These are phyloP conservation scores for Panzeria rudis DNA, from an alignment of 2,888 invertebrate genomes.

Conservation along the genomic window DNA sequence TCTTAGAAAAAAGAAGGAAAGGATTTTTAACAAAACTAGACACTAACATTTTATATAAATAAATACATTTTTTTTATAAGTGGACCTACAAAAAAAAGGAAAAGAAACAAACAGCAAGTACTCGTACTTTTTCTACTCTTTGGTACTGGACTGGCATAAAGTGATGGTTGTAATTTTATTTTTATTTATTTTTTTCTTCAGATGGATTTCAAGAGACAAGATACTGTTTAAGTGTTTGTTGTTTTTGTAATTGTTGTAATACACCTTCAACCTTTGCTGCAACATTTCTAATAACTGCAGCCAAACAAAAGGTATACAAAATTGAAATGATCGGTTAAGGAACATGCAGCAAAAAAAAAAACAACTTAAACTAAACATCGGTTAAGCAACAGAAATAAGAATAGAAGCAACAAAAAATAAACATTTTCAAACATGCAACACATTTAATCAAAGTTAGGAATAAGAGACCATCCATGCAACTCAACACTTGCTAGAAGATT, in stretches of 20 bases:
- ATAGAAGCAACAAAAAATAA: slow-evolving; percentile 25
- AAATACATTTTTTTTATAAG: slow-evolving; percentile 51
- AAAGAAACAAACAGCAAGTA: slow-evolving; percentile 30
- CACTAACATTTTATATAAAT: slow-evolving; percentile 49
- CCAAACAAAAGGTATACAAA: background rate
- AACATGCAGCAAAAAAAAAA: slow-evolving; percentile 47
- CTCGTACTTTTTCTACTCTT: slow-evolving; percentile 4
- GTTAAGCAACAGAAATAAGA: slow-evolving; percentile 1
- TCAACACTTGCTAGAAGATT: slow-evolving; percentile 62
- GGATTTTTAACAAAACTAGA: slow-evolving; percentile 52
- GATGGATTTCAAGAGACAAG: slow-evolving; percentile 67
- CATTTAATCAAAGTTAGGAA: slow-evolving; percentile 50
- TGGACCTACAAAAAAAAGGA: slow-evolving; percentile 20
- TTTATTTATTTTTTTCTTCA: background rate
- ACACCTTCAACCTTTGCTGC: slow-evolving; percentile 74
- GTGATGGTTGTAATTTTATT: slow-evolving; percentile 27
- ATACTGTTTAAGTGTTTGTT: slow-evolving; percentile 61
- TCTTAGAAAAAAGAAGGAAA: slow-evolving; percentile 55
- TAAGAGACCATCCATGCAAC: slow-evolving; percentile 22
- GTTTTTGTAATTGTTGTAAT: slow-evolving; percentile 66
- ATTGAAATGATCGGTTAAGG: slow-evolving; percentile 46
- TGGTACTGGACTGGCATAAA: slow-evolving; percentile 35
- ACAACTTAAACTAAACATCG: slow-evolving; percentile 47
- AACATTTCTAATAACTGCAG: slow-evolving; percentile 68
- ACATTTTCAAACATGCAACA: slow-evolving; percentile 59